Percentiles rank a stretch among this genome's conserved stretches.
phyloP scores from a whole-genome alignment of 2,888 invertebrate genomes.

The Xanthia togata region DNA sequence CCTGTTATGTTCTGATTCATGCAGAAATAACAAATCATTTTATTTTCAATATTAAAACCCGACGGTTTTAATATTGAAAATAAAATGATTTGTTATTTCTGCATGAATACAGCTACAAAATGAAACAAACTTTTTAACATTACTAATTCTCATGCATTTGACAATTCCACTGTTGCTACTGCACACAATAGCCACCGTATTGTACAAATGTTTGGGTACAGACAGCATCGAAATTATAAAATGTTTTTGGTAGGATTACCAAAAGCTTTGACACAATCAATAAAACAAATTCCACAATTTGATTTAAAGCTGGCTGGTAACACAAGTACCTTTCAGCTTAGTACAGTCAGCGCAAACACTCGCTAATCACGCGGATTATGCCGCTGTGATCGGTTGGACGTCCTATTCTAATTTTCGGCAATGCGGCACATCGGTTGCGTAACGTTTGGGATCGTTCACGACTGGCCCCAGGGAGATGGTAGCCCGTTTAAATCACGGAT shows the following conservation, averaged over 20 bases:
- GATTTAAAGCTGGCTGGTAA: constrained; percentile 26
- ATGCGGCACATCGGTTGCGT: constrained; percentile 60
- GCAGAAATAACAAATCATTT: constrained; percentile 25
- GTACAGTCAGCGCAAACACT: constrained; percentile 50
- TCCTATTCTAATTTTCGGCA: constrained; percentile 56
- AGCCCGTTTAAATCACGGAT: constrained; percentile 9
- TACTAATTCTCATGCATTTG: constrained; percentile 14
- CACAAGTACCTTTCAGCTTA: constrained; percentile 12
- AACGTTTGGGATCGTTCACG: constrained; percentile 35
- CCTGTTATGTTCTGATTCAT: constrained; percentile 37
- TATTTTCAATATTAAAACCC: constrained; percentile 18
- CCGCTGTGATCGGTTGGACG: constrained; percentile 50
- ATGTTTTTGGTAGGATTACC: constrained; percentile 34
- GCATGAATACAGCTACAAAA: constrained; percentile 7
- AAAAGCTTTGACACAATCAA: constrained; percentile 22
- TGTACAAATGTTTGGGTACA: constrained; percentile 12
- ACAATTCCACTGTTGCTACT: not conserved
- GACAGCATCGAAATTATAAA: not conserved
- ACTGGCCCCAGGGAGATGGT: constrained; percentile 22
- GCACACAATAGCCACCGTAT: not conserved
- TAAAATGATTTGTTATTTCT: constrained; percentile 28
- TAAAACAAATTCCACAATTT: constrained; percentile 39
- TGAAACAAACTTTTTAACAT: constrained; percentile 16
- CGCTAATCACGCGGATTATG: constrained; percentile 54
- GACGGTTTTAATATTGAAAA: constrained; percentile 19